A percentile compares a stretch with the other conserved stretches of the same genome.
Conservation (phyloP, 2,797 vertebrate species). For the Scolopax bukidnonensis region DNA sequence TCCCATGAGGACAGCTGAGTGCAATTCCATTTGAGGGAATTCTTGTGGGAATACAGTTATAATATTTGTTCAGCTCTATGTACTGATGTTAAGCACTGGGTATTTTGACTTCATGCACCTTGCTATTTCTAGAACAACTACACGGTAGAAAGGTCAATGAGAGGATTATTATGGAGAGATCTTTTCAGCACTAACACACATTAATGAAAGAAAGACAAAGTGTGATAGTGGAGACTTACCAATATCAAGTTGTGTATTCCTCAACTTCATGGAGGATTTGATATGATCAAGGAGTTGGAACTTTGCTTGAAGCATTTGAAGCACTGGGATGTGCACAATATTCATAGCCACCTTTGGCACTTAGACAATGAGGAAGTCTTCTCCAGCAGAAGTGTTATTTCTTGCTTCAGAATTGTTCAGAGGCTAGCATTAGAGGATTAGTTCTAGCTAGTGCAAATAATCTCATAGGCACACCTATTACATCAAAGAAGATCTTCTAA, state of each 20-base stretch:
- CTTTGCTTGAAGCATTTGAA: neutral
- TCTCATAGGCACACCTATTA: neutral
- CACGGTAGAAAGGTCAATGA: neutral
- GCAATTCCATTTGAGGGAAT: neutral
- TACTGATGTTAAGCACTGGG: neutral
- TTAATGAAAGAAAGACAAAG: neutral
- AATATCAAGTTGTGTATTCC: neutral
- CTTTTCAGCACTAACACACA: neutral
- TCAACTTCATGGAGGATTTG: neutral
- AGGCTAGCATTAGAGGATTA: neutral
- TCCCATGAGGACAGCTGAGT: neutral
- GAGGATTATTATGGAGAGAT: neutral
- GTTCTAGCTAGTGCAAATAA: neutral
- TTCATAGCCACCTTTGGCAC: neutral
- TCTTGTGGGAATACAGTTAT: neutral
- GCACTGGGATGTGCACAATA: neutral
- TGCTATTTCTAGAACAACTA: slow-evolving; percentile 4
- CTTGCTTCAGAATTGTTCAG: neutral
- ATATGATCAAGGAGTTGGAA: neutral
- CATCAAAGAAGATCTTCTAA: neutral
- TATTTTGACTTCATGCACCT: slow-evolving; percentile 12
- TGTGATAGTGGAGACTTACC: neutral
- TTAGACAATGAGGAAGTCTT: neutral
- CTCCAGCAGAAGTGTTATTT: neutral
- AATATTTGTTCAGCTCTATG: neutral